Evolutionary conservation across 1,140 invertebrate genomes (phyloP), one percentile per base, ranked within the genome.

Genomic region (Drosophila lacertosa): DNA sequence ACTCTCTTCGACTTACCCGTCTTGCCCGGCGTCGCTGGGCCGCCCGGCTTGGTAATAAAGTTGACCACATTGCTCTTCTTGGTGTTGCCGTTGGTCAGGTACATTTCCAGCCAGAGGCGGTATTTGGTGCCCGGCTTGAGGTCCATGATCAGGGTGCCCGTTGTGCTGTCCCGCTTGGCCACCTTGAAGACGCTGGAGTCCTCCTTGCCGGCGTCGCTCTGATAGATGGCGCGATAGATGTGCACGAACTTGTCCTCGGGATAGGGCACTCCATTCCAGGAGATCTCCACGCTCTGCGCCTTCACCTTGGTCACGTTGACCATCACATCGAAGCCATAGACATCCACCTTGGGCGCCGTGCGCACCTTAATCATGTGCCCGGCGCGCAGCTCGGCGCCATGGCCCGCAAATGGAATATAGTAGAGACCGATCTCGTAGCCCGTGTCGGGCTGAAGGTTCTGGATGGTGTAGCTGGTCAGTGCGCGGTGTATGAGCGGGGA

Each of bases 211-310:
- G 93, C 93, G 82, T 96, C 95, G 75, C 94, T 95, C 74, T 96
- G 95, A 89, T 97, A 97, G 58, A 97, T 96, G 2, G 96, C 95
- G 68, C 96, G 93, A 91, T 96, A 97, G 70, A 98, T 97, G 75
- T 97, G 96, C n/a, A 98, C 96, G 92, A 95, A 97, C 84, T 97
- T 97, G 74, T 97, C 96, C 70, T 97, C 95, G 0, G 97, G 97
- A 81, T 95, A 94, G 3, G 97, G 96, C 0, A 98, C 94, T 4
- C 97, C 97, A 45, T 92, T 94, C 96, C 96, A 97, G 1, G 93
- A 93, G 1, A 98, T 93, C 79, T 96, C 95, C 1, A 96, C 94
- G 13, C 95, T 95, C 32, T 94, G 94, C 0, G 95, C 93, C 75
- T 96, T 96, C 3, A 97, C 94, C 53, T 94, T 93, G 20, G 94